These are phyloP conservation scores for Danio jaintianensis DNA, from an alignment of 2,797 vertebrate genomes.

Conservation along the genomic window DNA sequence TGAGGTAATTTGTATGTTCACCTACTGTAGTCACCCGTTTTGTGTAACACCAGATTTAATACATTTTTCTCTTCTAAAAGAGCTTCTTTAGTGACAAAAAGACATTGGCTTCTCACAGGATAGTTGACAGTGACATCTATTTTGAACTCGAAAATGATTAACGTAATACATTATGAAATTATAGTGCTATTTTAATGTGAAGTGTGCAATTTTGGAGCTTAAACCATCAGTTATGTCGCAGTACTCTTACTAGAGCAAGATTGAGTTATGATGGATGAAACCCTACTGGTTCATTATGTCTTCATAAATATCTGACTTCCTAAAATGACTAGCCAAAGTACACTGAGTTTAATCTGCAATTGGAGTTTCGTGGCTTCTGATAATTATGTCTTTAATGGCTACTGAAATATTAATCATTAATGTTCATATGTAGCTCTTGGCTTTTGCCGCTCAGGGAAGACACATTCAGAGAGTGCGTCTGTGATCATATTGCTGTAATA, in stretches of 20 bases:
- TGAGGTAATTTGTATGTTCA: background rate
- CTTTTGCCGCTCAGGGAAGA: slow-evolving; percentile 9
- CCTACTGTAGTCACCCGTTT: background rate
- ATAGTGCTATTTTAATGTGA: slow-evolving; percentile 11
- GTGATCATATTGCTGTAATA: background rate
- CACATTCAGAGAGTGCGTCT: background rate
- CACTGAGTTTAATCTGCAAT: slow-evolving; percentile 37
- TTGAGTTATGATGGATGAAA: slow-evolving; percentile 13
- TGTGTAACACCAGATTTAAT: background rate
- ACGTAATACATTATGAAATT: background rate
- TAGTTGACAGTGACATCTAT: background rate
- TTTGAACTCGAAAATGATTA: background rate
- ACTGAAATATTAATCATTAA: slow-evolving; percentile 55
- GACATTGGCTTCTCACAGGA: background rate
- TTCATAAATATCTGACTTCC: slow-evolving; percentile 34
- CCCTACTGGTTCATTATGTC: slow-evolving; percentile 13
- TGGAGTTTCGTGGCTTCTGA: slow-evolving; percentile 34
- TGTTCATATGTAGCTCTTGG: slow-evolving; percentile 29
- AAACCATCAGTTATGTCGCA: background rate
- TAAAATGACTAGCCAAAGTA: slow-evolving; percentile 46
- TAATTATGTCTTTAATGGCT: slow-evolving; percentile 44
- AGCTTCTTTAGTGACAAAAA: background rate
- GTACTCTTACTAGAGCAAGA: background rate
- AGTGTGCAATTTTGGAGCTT: background rate
- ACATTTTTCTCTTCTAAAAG: background rate